Evolutionary conservation across 2,797 vertebrate species (phyloP), one percentile per base, ranked within the genome.

Genomic region (Hyperoplus immaculatus): DNA sequence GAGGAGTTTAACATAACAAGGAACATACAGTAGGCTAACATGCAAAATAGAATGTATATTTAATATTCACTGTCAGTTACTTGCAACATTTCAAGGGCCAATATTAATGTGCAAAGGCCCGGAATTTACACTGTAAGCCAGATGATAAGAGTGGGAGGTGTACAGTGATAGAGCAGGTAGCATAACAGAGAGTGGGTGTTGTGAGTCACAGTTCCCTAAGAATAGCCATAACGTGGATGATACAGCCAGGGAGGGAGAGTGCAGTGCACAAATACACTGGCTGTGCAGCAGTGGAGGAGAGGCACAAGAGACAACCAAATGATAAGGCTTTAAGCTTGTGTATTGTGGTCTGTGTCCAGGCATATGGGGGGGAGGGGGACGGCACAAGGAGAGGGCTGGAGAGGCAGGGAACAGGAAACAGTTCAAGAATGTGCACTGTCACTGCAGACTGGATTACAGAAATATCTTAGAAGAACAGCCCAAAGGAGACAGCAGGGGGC

Each of bases 371-470:
- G 50, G 45, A 46, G 69, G 60, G 50, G 67, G 59, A 58, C 21
- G 29, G 29, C 29, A 60, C 29, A 59, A 66, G 29, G 49, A 77
- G 59, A 80, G 38, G 29, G 18, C 18, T 53, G 6, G 55, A 58
- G 64, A 65, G 57, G 43, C 39, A 75, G 51, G 63, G 71, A 67
- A 68, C 29, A 69, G 69, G 69, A 50, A 80, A 72, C 65, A 57
- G 69, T 75, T 72, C 49, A 88, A 85, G 87, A 94, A 93, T 91
- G 86, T 92, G 93, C 88, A 90, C 75, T 13, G 90, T 93, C 90
- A 93, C 84, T 88, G 90, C 87, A 86, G 81, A 29, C 66, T 75
- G 77, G 79, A 80, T 85, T 78, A 54, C 74, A 53, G 29, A 29
- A 62, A 18, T n/a, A 49, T 59, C 55, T 79, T 49, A 63, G 41